Evolutionary conservation across 2,797 vertebrate species (phyloP).

Genomic region (Pelobates cultripes): DNA sequence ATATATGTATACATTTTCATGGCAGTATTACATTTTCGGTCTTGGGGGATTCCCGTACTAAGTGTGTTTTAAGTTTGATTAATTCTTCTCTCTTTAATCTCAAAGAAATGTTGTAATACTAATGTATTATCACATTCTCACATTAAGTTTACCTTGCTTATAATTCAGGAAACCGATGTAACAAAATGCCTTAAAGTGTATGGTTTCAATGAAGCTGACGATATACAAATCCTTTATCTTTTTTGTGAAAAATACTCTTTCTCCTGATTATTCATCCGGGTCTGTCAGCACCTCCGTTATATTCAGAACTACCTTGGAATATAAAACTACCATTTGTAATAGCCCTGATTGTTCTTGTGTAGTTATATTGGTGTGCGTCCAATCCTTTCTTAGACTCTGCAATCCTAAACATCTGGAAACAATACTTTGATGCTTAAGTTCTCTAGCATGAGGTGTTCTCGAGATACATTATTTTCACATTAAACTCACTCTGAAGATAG

Average conservation of each 20-base stretch:
- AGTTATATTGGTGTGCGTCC: constrained; percentile 12
- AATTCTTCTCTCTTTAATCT: constrained; percentile 36
- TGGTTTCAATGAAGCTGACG: background rate
- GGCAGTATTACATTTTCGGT: constrained; percentile 15
- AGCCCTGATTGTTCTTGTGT: background rate
- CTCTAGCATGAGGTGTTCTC: constrained; percentile 49
- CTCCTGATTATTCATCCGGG: constrained; percentile 54
- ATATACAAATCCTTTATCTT: background rate
- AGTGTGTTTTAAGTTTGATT: constrained; percentile 7
- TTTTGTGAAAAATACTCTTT: constrained; percentile 58
- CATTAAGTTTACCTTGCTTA: constrained; percentile 5
- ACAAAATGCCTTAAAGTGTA: constrained; percentile 6
- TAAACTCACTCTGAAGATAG: constrained; percentile 50
- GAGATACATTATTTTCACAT: constrained; percentile 49
- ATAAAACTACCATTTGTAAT: background rate
- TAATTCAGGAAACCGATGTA: constrained; percentile 2
- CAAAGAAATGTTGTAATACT: constrained; percentile 47
- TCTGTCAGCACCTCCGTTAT: constrained; percentile 12
- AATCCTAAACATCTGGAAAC: constrained; percentile 52
- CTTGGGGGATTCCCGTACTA: constrained; percentile 31
- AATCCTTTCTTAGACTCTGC: constrained; percentile 23
- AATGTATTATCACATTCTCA: constrained; percentile 34
- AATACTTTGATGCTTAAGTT: constrained; percentile 47
- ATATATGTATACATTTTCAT: constrained; percentile 24
- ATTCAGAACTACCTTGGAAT: background rate